Percentiles rank a stretch among this genome's conserved stretches.
phyloP scores from a whole-genome alignment of 2,888 invertebrate species.

The Noctuana brunneofusca region DNA sequence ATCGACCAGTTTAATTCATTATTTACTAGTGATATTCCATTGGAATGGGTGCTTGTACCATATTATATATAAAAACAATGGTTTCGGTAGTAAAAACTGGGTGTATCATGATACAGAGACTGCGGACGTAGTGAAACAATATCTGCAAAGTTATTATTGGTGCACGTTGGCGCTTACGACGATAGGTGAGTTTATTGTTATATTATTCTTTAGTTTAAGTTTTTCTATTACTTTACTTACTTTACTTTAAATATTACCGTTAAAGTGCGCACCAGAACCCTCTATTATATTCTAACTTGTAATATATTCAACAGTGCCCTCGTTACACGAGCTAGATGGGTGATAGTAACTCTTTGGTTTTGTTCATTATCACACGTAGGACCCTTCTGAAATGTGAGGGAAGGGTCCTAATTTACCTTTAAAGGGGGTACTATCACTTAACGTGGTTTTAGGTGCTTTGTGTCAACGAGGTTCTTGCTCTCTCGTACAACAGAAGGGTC shows the following conservation, averaged over 20 bases:
- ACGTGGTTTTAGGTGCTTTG: slow-evolving; percentile 19
- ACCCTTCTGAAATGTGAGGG: slow-evolving; percentile 39
- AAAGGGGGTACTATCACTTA: slow-evolving; percentile 25
- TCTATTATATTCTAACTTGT: slow-evolving; percentile 4
- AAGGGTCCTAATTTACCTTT: slow-evolving; percentile 46
- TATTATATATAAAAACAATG: slow-evolving; percentile 97
- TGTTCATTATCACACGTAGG: slow-evolving; percentile 42
- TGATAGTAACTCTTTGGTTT: slow-evolving; percentile 42
- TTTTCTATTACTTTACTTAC: too few species aligned
- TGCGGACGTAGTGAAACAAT: slow-evolving; percentile 95
- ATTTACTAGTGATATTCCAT: slow-evolving; percentile 98
- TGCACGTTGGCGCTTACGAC: slow-evolving; percentile 97
- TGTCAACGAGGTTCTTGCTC: slow-evolving; percentile 14
- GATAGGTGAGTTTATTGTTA: slow-evolving; percentile 85
- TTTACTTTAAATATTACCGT: too few species aligned
- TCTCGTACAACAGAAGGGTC: slow-evolving; percentile 20
- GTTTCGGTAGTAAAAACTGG: slow-evolving; percentile 96
- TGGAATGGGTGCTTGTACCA: slow-evolving; percentile 99
- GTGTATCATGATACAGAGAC: slow-evolving; percentile 93
- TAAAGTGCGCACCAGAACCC: background rate
- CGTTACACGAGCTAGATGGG: slow-evolving; percentile 29
- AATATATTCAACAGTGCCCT: slow-evolving; percentile 16
- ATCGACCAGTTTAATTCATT: slow-evolving; percentile 97
- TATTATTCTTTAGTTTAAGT: background rate
- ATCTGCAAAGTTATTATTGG: slow-evolving; percentile 99